These are phyloP conservation scores for Toxonevra muliebris DNA, from an alignment of 2,888 invertebrate genomes.

Conservation along the genomic window DNA sequence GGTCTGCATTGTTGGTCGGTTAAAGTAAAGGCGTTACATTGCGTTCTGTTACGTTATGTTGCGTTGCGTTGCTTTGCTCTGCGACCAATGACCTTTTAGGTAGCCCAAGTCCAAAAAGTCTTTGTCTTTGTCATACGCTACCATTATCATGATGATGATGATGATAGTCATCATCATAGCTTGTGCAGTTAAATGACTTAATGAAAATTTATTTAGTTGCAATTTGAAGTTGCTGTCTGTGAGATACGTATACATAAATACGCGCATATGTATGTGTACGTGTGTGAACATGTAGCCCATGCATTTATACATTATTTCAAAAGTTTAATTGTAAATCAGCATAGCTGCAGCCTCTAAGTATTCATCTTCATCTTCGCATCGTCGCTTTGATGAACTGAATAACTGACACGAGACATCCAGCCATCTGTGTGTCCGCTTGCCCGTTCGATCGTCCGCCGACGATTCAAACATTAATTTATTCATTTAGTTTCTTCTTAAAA, in stretches of 20 bases:
- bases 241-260: too few relatives aligned
- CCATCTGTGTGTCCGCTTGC: too few relatives aligned
- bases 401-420: too few relatives aligned
- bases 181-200: slow-evolving; percentile 47
- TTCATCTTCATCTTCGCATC: not conserved
- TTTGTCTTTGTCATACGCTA: not conserved
- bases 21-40: too few relatives aligned
- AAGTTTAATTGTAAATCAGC: slow-evolving; percentile 25
- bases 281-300: not conserved
- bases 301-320: slow-evolving; percentile 18
- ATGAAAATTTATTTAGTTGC: slow-evolving; percentile 58
- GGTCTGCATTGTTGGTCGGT: slow-evolving; percentile 41
- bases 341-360: not conserved
- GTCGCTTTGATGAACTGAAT: not conserved
- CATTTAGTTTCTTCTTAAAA: too few relatives aligned
- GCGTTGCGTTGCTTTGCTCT: not conserved
- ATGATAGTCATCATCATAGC: not conserved
- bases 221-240: slow-evolving; percentile 41
- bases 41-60: not conserved
- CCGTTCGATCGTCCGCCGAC: too few relatives aligned
- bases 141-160: not conserved
- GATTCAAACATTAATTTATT: too few relatives aligned
- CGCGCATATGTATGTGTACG: not conserved
- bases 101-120: too few relatives aligned
- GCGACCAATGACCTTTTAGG: not conserved